These are phyloP conservation scores for Heteronetta atricapilla DNA, from an alignment of 2,113 vertebrate genomes.

Conservation along the genomic window DNA sequence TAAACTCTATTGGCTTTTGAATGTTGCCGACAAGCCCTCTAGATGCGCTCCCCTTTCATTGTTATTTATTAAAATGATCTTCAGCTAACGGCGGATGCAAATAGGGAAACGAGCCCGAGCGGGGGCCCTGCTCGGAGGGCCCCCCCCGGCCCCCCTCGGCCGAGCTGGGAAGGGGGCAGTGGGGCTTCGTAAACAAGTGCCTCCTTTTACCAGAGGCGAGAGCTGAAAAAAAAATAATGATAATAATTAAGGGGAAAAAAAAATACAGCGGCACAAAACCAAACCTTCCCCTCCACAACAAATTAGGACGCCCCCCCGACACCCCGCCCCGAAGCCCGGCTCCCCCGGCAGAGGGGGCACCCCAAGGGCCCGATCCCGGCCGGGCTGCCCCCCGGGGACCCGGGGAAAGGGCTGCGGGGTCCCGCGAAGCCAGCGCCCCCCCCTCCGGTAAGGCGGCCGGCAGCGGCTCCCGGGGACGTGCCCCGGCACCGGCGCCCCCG, in stretches of 20 bases:
- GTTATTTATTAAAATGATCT: constrained; percentile 84
- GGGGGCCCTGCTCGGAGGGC: neutral
- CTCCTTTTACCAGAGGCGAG: neutral
- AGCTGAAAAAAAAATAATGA: neutral
- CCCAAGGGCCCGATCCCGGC: neutral
- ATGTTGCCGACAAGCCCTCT: constrained; percentile 81
- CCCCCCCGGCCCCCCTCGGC: neutral
- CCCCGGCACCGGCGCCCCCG: no score
- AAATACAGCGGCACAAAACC: no score
- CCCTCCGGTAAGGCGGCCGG: no score
- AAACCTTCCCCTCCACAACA: neutral
- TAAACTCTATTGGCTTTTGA: constrained; percentile 88
- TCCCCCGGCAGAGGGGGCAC: neutral
- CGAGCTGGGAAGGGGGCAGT: neutral
- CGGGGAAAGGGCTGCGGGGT: no score
- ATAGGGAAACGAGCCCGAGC: constrained; percentile 59
- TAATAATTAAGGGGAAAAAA: no score
- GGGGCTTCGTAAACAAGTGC: constrained; percentile 30
- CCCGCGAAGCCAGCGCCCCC: no score
- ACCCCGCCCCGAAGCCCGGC: no score
- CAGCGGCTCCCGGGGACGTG: no score
- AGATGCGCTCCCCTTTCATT: constrained; percentile 78
- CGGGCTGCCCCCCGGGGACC: no score
- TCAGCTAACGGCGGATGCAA: constrained; percentile 72
- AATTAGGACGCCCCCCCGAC: neutral